Evolutionary conservation across 1,140 invertebrate species (phyloP).

Genomic region (Stegodyphus dumicola): DNA sequence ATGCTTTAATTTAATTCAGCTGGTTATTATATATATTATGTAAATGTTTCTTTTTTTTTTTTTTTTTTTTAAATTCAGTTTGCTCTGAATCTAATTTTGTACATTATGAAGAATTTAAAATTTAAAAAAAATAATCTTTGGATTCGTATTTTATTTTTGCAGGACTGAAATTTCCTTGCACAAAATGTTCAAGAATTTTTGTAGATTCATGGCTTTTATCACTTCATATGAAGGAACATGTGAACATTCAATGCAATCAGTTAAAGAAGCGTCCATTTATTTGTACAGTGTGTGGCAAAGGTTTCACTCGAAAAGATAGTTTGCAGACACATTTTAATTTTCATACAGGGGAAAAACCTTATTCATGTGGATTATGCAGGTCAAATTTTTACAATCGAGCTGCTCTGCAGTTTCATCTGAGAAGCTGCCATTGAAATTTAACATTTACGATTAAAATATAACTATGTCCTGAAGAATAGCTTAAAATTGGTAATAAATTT

Average conservation of each 20-base stretch:
- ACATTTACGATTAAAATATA: no score
- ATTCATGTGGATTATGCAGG: neutral
- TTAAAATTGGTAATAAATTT: no score
- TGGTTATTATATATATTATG: no score
- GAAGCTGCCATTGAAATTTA: neutral
- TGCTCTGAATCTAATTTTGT: no score
- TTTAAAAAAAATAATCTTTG: no score
- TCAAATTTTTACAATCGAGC: constrained; percentile 15
- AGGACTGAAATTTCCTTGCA: neutral
- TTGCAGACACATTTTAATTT: constrained; percentile 7
- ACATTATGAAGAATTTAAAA: no score
- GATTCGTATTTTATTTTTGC: no score
- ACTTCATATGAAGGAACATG: neutral
- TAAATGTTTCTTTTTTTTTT: no score
- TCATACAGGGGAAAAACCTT: constrained; percentile 11
- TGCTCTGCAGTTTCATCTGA: constrained; percentile 11
- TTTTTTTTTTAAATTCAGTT: no score
- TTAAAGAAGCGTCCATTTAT: neutral
- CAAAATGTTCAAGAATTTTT: neutral
- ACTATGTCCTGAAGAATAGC: no score
- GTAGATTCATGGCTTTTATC: neutral
- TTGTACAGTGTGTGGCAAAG: constrained; percentile 14
- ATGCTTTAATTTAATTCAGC: no score
- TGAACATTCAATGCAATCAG: neutral
- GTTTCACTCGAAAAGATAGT: constrained; percentile 16